Conservation (phyloP, 2,797 vertebrate genomes). For the Salmo trutta region DNA sequence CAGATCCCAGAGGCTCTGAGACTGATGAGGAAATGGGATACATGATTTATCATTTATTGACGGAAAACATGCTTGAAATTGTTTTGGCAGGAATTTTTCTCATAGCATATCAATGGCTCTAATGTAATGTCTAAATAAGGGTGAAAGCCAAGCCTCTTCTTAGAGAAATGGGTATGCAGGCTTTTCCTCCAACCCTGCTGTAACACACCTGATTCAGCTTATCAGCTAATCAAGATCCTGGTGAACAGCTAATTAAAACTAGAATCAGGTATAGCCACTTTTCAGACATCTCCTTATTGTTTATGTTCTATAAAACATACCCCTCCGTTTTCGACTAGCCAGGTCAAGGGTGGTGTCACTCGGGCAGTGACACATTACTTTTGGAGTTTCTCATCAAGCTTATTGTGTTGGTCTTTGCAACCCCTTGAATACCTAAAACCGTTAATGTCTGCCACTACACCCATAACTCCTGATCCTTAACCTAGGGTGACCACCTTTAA, state of each 20-base stretch:
- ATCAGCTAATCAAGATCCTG: neutral
- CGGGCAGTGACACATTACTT: neutral
- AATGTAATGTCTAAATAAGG: neutral
- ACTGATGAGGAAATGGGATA: conserved; percentile 4
- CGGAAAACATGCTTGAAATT: conserved; percentile 5
- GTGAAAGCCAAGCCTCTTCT: neutral
- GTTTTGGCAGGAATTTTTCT: neutral
- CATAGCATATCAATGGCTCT: neutral
- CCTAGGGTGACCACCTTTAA: neutral
- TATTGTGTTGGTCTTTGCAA: neutral
- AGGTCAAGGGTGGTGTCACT: neutral
- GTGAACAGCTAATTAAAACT: neutral
- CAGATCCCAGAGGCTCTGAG: neutral
- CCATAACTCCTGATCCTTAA: neutral
- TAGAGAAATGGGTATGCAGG: neutral
- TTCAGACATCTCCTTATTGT: neutral
- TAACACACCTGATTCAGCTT: neutral
- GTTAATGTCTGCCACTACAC: neutral
- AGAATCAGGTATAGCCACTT: neutral
- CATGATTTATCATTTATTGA: neutral
- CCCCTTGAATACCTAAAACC: neutral
- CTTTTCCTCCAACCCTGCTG: neutral
- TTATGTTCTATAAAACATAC: neutral
- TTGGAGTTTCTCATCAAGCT: neutral
- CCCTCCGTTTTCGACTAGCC: neutral